A percentile compares a stretch with the other conserved stretches of the same genome.
These are phyloP conservation scores for Boloria selene DNA, from an alignment of 2,888 invertebrate species.

Conservation along the genomic window DNA sequence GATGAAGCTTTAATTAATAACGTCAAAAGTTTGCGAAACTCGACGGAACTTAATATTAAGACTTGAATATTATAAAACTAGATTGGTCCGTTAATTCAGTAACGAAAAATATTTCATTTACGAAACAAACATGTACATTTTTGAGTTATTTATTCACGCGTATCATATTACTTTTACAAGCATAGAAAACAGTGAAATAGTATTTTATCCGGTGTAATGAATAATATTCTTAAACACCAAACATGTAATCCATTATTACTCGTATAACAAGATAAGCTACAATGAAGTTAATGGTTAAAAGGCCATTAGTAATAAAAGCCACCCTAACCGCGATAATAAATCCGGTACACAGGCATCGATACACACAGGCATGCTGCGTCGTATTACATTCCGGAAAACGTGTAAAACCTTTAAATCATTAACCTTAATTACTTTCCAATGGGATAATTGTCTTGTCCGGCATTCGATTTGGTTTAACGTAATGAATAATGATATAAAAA, in stretches of 20 bases:
- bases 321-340: conserved; percentile 63
- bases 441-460: conserved; percentile 41
- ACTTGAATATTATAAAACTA: too few relatives aligned
- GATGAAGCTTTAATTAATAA: not conserved
- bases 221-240: conserved; percentile 1
- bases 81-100: too few relatives aligned
- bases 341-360: conserved; percentile 46
- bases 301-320: conserved; percentile 65
- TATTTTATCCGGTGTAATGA: not conserved
- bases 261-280: conserved; percentile 44
- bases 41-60: too few relatives aligned
- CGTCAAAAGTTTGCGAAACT: too few relatives aligned
- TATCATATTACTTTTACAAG: too few relatives aligned
- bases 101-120: too few relatives aligned
- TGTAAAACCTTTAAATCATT: conserved; percentile 71
- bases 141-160: too few relatives aligned
- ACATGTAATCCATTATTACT: conserved; percentile 6
- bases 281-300: conserved; percentile 56
- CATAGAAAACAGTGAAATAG: too few relatives aligned
- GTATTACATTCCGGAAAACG: conserved; percentile 55
- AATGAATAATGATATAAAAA: not conserved
- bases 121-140: too few relatives aligned
- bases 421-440: conserved; percentile 62
- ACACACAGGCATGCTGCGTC: conserved; percentile 45
- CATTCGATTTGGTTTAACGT: conserved; percentile 37